These are phyloP conservation scores for Geophilus truncorum DNA, from an alignment of 2,888 invertebrate genomes.

Conservation along the genomic window DNA sequence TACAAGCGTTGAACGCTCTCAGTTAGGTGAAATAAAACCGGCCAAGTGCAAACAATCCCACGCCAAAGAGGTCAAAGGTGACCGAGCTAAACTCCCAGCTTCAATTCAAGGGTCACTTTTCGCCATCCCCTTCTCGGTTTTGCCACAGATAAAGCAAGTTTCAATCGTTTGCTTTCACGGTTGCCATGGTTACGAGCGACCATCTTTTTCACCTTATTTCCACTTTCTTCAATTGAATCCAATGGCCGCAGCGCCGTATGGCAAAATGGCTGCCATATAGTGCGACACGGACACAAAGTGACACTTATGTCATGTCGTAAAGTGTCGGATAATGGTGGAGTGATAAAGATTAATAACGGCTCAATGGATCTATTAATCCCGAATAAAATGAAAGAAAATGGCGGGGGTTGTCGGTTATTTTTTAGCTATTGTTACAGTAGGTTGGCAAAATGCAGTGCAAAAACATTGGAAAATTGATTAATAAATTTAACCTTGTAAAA, in stretches of 20 bases:
- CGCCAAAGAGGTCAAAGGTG: neutral
- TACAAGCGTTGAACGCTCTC: neutral
- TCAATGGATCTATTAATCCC: too few species aligned
- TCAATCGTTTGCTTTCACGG: conserved; percentile 1
- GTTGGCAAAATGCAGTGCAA: too few species aligned
- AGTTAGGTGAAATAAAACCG: neutral
- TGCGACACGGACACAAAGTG: neutral
- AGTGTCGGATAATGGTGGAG: too few species aligned
- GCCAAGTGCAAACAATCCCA: conserved; percentile 4
- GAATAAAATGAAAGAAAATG: too few species aligned
- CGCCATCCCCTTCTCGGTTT: neutral
- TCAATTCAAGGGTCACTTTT: conserved; percentile 17
- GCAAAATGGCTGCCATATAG: neutral
- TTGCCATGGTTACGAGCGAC: neutral
- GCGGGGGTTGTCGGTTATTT: too few species aligned
- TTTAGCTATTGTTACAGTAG: too few species aligned
- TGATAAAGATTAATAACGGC: too few species aligned
- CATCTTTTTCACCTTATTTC: neutral
- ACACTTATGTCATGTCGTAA: too few species aligned
- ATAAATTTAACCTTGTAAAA: too few species aligned
- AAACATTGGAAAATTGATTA: too few species aligned
- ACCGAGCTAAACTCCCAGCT: conserved; percentile 10
- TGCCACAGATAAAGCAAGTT: neutral
- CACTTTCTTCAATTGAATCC: neutral
- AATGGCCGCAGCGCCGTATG: neutral